Conservation (phyloP, 2,797 vertebrate genomes). For the Tolypeutes matacus region DNA sequence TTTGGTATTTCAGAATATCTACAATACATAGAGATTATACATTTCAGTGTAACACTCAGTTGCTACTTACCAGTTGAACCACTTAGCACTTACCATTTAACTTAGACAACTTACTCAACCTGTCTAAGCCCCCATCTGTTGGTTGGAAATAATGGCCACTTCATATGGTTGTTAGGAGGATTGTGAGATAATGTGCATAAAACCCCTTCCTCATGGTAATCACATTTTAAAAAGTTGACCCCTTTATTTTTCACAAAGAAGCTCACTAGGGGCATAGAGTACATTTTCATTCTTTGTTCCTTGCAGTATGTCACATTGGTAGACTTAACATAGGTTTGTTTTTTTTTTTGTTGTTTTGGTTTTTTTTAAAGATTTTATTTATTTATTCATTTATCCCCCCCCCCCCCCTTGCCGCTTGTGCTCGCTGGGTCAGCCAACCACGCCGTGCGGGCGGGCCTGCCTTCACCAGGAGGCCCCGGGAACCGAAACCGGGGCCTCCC, state of each 20-base stretch:
- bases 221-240: not conserved
- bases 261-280: not conserved
- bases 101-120: not conserved
- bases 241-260: not conserved
- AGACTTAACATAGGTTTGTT: not conserved
- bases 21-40: not conserved
- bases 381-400: too few species aligned
- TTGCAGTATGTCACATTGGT: not conserved
- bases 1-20: constrained; percentile 1
- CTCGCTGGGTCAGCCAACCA: too few species aligned
- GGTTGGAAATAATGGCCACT: not conserved
- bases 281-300: not conserved
- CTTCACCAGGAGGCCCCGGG: too few species aligned
- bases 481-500: too few species aligned
- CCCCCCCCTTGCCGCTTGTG: too few species aligned
- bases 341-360: too few species aligned
- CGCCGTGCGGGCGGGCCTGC: too few species aligned
- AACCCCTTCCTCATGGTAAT: not conserved
- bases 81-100: not conserved
- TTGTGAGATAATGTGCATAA: too few species aligned
- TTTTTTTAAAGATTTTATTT: too few species aligned
- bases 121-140: not conserved
- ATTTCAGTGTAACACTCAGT: not conserved
- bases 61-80: not conserved
- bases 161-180: not conserved